Conservation (phyloP, 2,113 vertebrate genomes). For the Pseudonaja textilis region DNA sequence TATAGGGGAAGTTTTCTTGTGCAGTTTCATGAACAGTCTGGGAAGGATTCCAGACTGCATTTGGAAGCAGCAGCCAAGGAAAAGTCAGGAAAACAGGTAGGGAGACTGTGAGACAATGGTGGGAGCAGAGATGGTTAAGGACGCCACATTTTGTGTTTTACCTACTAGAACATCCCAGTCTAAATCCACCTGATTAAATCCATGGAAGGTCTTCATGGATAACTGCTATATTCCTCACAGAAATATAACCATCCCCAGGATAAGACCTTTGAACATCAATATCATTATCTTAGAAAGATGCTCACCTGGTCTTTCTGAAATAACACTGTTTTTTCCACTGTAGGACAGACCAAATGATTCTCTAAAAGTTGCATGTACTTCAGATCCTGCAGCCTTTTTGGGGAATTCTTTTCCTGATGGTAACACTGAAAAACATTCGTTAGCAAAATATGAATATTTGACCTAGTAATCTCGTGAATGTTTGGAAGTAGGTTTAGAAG, state of each 20-base stretch:
- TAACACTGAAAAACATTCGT: constrained; percentile 39
- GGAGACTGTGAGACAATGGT: background rate
- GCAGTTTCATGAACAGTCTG: background rate
- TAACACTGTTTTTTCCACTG: constrained; percentile 10
- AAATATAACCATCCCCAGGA: background rate
- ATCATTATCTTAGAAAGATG: background rate
- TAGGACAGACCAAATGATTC: constrained; percentile 5
- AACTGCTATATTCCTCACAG: background rate
- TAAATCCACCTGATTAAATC: background rate
- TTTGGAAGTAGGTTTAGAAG: too few relatives aligned
- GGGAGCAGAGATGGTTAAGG: background rate
- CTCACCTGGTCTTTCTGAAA: constrained; percentile 43
- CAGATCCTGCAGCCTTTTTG: background rate
- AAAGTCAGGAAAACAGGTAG: background rate
- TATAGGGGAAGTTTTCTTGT: background rate
- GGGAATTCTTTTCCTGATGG: constrained; percentile 20
- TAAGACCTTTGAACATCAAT: background rate
- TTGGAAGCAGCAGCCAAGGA: background rate
- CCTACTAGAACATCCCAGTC: background rate
- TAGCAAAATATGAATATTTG: constrained; percentile 14
- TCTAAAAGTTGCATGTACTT: constrained; percentile 20
- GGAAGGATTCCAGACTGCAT: background rate
- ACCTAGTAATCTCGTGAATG: background rate
- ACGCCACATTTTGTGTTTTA: background rate
- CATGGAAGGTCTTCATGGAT: background rate